Evolutionary conservation across 2,113 vertebrate species (phyloP).

Genomic region (Phyllostomus discolor): DNA sequence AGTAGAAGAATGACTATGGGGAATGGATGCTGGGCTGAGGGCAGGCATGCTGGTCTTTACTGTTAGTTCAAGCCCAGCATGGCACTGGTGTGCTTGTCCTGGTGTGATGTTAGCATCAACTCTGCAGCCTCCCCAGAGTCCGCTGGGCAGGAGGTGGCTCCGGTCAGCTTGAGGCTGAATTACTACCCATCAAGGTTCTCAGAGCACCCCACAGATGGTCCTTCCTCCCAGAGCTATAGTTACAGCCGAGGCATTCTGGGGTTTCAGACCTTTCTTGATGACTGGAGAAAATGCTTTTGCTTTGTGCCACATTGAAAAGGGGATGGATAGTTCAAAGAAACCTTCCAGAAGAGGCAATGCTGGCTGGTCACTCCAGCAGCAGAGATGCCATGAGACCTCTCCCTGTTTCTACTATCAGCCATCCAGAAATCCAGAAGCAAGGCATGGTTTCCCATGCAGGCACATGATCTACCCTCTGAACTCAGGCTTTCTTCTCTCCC

Average conservation of each 20-base stretch:
- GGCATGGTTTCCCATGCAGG: neutral
- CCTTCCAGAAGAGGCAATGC: neutral
- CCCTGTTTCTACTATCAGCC: neutral
- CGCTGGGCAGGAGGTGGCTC: neutral
- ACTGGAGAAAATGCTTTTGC: neutral
- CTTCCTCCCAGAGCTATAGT: neutral
- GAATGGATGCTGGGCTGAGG: neutral
- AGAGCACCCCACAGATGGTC: neutral
- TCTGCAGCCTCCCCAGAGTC: neutral
- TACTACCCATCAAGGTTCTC: neutral
- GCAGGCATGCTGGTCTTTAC: neutral
- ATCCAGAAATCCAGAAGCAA: neutral
- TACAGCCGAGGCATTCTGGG: neutral
- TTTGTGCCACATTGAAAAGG: neutral
- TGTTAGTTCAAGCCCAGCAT: neutral
- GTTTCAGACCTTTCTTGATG: neutral
- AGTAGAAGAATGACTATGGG: neutral
- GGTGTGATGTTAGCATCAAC: neutral
- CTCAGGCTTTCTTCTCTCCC: slow-evolving; percentile 21
- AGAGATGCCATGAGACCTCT: neutral
- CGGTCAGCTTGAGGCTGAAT: neutral
- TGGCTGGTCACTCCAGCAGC: neutral
- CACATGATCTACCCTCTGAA: slow-evolving; percentile 31
- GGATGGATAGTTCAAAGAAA: neutral
- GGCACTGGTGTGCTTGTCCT: neutral